Evolutionary conservation across 2,888 invertebrate genomes (phyloP).

Genomic region (Sipha maydis): DNA sequence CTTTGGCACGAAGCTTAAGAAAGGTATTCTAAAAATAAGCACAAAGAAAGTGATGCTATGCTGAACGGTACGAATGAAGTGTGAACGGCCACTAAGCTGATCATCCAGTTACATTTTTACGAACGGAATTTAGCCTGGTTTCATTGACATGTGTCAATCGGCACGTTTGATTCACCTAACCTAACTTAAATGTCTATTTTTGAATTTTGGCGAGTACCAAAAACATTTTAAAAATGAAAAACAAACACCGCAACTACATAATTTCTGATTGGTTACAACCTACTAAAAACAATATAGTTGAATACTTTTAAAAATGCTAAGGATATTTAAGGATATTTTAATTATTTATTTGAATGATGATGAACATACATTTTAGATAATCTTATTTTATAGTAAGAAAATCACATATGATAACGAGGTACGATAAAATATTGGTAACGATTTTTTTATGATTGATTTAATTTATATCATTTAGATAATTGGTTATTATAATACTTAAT

Average conservation of each 20-base stretch:
- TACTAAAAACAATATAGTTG: slow-evolving; percentile 9
- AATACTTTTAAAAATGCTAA: not conserved
- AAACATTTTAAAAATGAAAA: slow-evolving; percentile 37
- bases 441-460: too few species aligned
- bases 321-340: too few species aligned
- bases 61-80: slow-evolving; percentile 49
- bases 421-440: too few species aligned
- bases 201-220: slow-evolving; percentile 58
- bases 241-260: not conserved
- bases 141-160: slow-evolving; percentile 58
- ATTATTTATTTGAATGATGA: not conserved
- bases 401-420: not conserved
- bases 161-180: slow-evolving; percentile 56
- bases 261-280: not conserved
- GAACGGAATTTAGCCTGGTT: slow-evolving; percentile 61
- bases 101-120: slow-evolving; percentile 56
- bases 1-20: slow-evolving; percentile 55
- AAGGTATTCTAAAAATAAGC: slow-evolving; percentile 60
- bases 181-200: slow-evolving; percentile 58
- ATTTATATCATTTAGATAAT: too few species aligned
- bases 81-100: slow-evolving; percentile 60
- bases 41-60: slow-evolving; percentile 59
- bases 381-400: not conserved
- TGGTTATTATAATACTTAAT: too few species aligned
- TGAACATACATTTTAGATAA: not conserved